Percentiles rank a stretch among this genome's conserved stretches.
phyloP scores from a whole-genome alignment of 2,888 invertebrate genomes.

The Rotaria magnacalcarata region DNA sequence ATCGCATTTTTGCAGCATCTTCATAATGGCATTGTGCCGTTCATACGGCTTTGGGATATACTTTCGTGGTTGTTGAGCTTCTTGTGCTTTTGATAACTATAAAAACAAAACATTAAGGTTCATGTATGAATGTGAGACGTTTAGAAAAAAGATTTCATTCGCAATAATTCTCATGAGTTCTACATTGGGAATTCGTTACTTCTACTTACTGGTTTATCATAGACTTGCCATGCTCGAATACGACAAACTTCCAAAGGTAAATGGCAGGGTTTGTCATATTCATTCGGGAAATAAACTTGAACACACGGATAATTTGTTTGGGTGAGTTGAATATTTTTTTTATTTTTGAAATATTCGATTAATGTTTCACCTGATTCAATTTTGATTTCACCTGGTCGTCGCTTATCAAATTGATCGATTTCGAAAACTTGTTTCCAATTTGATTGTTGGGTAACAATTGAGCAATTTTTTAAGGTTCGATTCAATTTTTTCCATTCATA shows the following conservation, averaged over 20 bases:
- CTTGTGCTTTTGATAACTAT: not conserved
- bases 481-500: not conserved
- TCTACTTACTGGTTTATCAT: not conserved
- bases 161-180: too few species aligned
- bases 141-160: too few species aligned
- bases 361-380: not conserved
- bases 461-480: not conserved
- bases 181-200: too few species aligned
- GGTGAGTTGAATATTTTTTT: not conserved
- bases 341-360: not conserved
- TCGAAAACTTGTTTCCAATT: not conserved
- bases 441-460: not conserved
- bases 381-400: not conserved
- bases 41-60: not conserved
- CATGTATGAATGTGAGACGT: too few species aligned
- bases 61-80: not conserved
- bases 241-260: constrained; percentile 30
- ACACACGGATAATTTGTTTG: not conserved
- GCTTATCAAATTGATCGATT: not conserved
- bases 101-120: too few species aligned
- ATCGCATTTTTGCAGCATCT: not conserved
- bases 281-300: not conserved
- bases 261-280: not conserved
- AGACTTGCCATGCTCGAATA: not conserved
- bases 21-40: not conserved